Percentiles rank a stretch among this genome's conserved stretches.
Conservation (phyloP, 1,140 invertebrate species). For the Acromyrmex heyeri region DNA sequence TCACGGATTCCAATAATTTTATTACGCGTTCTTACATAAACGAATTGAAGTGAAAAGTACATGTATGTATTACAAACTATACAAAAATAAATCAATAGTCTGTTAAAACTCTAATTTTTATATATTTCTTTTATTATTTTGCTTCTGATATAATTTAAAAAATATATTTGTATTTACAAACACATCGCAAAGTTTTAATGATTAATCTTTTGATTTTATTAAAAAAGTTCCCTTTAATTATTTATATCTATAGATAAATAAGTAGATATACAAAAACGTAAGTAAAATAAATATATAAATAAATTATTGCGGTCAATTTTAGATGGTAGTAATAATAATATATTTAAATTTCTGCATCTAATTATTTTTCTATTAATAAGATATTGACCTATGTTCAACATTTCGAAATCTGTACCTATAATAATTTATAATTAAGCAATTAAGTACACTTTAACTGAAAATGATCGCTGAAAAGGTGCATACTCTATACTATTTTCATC, state of each 20-base stretch:
- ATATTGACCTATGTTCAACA: too few species aligned
- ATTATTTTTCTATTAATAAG: too few species aligned
- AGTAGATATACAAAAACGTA: background rate
- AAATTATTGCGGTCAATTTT: too few species aligned
- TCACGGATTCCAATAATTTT: background rate
- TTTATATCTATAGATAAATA: background rate
- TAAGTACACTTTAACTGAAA: too few species aligned
- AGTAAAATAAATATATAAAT: background rate
- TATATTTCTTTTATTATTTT: background rate
- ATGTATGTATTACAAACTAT: background rate
- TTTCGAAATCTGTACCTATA: too few species aligned
- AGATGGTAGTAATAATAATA: too few species aligned
- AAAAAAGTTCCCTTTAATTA: background rate
- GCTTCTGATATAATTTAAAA: background rate
- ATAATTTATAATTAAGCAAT: too few species aligned
- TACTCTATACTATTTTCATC: too few species aligned
- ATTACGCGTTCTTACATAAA: background rate
- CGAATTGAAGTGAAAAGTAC: background rate
- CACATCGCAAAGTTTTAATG: background rate
- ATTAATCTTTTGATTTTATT: background rate
- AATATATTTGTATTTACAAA: background rate
- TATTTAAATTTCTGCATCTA: too few species aligned
- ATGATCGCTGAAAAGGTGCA: too few species aligned
- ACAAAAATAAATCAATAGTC: background rate
- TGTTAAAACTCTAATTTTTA: conserved; percentile 5